Base-by-base conservation (phyloP, 2,113 vertebrate genomes). In the Vulpes lagopus region DNA sequence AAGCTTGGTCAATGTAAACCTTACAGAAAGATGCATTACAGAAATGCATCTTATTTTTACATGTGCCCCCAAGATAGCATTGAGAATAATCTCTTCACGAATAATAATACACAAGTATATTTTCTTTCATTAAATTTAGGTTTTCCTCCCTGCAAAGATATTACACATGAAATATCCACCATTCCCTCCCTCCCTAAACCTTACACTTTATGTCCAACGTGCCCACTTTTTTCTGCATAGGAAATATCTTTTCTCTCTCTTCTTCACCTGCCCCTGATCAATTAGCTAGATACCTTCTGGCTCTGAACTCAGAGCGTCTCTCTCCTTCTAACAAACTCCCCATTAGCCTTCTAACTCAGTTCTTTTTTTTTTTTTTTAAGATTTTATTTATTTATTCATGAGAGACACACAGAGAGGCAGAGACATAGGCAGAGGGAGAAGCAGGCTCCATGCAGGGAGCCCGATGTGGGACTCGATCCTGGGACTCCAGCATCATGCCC, bases 231-330 rank as follows among this genome's bases (percentile, higher is more conserved):
- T 90, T 73, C 76, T 84, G 25, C 51, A 92, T 51, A 71, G 30
- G 27, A 91, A 93, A 80, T 30, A 57, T 51, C 65, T 19, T 15
- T 79, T 89, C 55, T 74, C 22, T 78, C 49, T 27, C 16, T 17
- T 20, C 51, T 49, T 43, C 23, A 15, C 19, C 32, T 38, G 23
- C 23, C 2, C 22, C 12, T 32, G 27, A 81, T 38, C 62, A 69
- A 71, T 91, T 57, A 89, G 51, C 76, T 91, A 91, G 30, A 14
- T 83, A 84, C 19, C 6, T 84, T 82, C 43, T 79, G 93, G 55
- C 32, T 91, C 59, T 86, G 67, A 92, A 95, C n/a, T 86, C 55
- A 93, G 9, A 43, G 14, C 62, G n/a, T 80, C 53, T 80, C 88
- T 97, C 81, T 78, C 43, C 80, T 89, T 87, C 60, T 12, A 60